Base-by-base conservation (phyloP, 2,797 vertebrate species). In the Petrocephalus schoutedeni region DNA sequence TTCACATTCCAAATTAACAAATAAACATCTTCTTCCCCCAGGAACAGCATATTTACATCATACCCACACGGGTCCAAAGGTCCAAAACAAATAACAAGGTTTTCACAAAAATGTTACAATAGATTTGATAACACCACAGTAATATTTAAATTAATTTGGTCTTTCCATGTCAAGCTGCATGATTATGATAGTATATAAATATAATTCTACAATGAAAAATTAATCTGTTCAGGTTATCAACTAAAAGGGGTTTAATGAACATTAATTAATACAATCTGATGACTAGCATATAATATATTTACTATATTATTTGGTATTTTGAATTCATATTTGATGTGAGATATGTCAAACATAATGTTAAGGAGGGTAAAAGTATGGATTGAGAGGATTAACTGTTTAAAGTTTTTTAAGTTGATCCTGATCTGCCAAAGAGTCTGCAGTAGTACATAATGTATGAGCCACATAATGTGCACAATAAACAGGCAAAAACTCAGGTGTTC, bases 271-370 rank as follows among this genome's bases (percentile, higher is more conserved):
- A 41, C 32, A 45, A 0, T 45, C 71, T 41, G 36, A 9, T 45
- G 36, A 5, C 4, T n/a, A 19, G 71, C 71, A 45, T 41, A 9
- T 45, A 3, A 3, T n/a, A n/a, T 41, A 77, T 41, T 45, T 45
- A n/a, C 36, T 77, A 45, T 77, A 77, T 77, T 77, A 77, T 45
- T 45, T 77, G 71, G 19, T 45, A 77, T 77, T 77, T 77, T 77
- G 5, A 56, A 2, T 71, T 14, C 28, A 71, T 71, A n/a, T 41
- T 77, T 45, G 2, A 77, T 77, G 16, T 77, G 41, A 77, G n/a
- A n/a, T 8, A 14, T 45, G 71, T 77, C 71, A 45, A 45, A 41
- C 71, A 19, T 45, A 19, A 45, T 45, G 71, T 9, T 45, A 77
- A 45, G 71, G 71, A 8, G 41, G 71, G 36, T 45, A n/a, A 45